A percentile compares a stretch with the other conserved stretches of the same genome.
phyloP scores from a whole-genome alignment of 2,113 vertebrate species.

The Bubo bubo region DNA sequence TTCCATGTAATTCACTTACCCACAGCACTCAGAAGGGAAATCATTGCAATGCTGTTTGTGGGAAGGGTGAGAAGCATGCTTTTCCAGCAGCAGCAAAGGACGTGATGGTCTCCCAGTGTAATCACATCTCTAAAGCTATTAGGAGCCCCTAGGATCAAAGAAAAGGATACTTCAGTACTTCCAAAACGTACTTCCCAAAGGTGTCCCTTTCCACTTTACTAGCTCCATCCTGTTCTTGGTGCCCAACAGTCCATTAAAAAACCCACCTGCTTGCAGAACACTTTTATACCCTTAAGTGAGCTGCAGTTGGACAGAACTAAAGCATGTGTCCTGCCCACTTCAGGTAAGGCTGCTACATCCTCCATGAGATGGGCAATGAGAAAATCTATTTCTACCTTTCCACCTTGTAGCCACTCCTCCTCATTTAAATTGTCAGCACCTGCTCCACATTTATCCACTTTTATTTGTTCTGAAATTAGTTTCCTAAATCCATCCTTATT shows the following conservation, averaged over 20 bases:
- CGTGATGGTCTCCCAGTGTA: background rate
- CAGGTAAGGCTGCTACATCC: background rate
- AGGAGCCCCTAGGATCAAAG: background rate
- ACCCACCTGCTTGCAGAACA: background rate
- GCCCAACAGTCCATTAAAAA: background rate
- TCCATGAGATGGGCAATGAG: background rate
- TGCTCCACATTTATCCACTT: background rate
- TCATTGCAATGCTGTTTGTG: conserved; percentile 3
- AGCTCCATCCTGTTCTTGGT: background rate
- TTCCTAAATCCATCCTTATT: background rate
- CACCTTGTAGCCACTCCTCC: background rate
- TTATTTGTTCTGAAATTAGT: conserved; percentile 12
- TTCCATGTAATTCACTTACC: conserved; percentile 53
- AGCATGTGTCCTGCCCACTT: background rate
- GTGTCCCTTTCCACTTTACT: background rate
- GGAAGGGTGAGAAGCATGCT: background rate
- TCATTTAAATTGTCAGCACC: background rate
- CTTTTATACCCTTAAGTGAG: background rate
- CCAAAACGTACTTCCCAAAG: background rate
- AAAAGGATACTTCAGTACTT: background rate
- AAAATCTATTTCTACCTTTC: background rate
- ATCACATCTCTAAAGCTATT: conserved; percentile 8
- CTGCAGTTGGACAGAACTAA: background rate
- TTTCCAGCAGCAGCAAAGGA: background rate
- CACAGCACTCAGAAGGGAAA: conserved; percentile 36